These are phyloP conservation scores for Frankliniella fusca DNA, from an alignment of 2,888 invertebrate species.

Conservation along the genomic window DNA sequence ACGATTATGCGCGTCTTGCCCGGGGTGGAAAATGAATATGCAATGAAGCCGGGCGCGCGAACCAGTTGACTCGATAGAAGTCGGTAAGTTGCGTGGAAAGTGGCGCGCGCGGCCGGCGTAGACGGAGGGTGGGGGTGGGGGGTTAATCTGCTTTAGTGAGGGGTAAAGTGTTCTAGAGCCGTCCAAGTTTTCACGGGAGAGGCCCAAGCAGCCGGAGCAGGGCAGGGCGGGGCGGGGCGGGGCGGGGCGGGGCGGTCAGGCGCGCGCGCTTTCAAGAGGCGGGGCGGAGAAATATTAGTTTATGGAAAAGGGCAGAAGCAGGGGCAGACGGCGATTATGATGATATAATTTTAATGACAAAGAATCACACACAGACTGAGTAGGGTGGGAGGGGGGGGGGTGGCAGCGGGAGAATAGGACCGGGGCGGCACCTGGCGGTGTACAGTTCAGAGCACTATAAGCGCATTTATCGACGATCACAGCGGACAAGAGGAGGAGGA, in stretches of 20 bases:
- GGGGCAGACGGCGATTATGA: background rate
- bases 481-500: background rate
- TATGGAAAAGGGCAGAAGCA: background rate
- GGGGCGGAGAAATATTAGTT: background rate
- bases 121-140: background rate
- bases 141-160: conserved; percentile 25
- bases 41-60: conserved; percentile 18
- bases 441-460: background rate
- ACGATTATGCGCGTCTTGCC: background rate
- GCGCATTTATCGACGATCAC: conserved; percentile 4
- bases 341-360: background rate
- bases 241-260: background rate
- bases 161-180: conserved; percentile 12
- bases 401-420: background rate
- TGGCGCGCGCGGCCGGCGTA: background rate
- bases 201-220: background rate
- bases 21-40: conserved; percentile 6
- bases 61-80: conserved; percentile 26
- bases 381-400: background rate
- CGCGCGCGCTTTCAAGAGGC: background rate
- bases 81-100: conserved; percentile 24
- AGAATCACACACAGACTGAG: background rate
- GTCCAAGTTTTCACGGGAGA: conserved; percentile 4
- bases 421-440: background rate
- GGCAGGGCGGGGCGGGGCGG: background rate